Base-by-base conservation (phyloP, 23 tunicate species). In the Phallusia fumigata region DNA sequence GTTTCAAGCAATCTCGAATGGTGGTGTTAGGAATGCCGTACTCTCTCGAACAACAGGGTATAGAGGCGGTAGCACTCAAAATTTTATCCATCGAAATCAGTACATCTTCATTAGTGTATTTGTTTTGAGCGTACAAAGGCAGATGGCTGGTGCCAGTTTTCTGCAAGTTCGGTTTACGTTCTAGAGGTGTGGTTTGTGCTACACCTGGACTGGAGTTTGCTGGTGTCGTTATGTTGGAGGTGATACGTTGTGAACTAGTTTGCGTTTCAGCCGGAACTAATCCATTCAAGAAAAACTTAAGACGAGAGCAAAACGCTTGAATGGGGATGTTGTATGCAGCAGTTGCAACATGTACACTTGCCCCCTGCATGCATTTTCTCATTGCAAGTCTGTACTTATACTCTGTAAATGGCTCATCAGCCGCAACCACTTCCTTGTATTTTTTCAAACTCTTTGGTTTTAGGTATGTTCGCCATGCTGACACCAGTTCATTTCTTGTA, bases 1-100 rank as follows among this genome's bases (percentile, higher is more conserved):
- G 49, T 16, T 30, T 47, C 13, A 45, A 26, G 64, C 78, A 73
- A 35, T 81, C 91, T 22, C 80, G 28, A 26, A 87, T 74, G 1
- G 91, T 87, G 5, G 91, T 81, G 12, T 26, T 21, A 10, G 91
- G 91, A 18, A 87, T 81, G 35, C 58, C 53, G 44, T 75, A 58
- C 32, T 74, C 51, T 75, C 30, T 45, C 18, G 64, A 10, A 33
- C 36, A 74, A 74, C 12, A 2, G 3, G 77, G 3, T 1, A 74
- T 30, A 13, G 77, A 21, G 12, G 36, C 35, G 3, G 22, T 5
- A 21, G 19, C 58, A 36, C 30, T 77, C 26, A 77, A 40, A 40
- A 77, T 34, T 81, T 85, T 82, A 32, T 85, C 88, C 18, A 85
- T 32, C 1, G 83, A 82, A 10, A 36, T 35, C 19, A 85, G 31